These are phyloP conservation scores for Maccullochella peelii DNA, from an alignment of 2,113 vertebrate genomes.

Conservation along the genomic window DNA sequence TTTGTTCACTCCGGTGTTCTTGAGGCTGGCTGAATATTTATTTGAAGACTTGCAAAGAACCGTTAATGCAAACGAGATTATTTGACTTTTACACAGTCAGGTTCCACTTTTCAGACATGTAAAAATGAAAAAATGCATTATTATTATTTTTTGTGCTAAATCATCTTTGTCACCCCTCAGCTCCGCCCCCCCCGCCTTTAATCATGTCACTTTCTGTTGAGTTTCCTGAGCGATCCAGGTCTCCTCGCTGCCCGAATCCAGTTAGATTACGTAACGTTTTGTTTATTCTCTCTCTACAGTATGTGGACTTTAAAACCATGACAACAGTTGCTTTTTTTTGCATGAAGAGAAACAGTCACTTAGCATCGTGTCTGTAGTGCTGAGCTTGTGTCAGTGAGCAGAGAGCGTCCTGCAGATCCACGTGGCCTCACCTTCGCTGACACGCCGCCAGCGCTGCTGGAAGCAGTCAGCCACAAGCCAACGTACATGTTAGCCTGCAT, in stretches of 20 bases:
- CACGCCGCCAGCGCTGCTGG: conserved; percentile 56
- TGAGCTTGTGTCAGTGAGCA: conserved; percentile 41
- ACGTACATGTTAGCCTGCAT: conserved; percentile 53
- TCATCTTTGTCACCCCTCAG: conserved; percentile 11
- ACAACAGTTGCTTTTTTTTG: conserved; percentile 28
- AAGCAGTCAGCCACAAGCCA: conserved; percentile 45
- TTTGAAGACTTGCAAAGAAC: no score
- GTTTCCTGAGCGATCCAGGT: conserved; percentile 3
- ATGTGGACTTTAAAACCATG: conserved; percentile 15
- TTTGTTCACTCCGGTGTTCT: no score
- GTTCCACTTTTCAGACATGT: neutral
- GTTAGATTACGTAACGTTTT: conserved; percentile 58
- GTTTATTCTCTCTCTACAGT: conserved; percentile 10
- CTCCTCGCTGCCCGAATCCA: conserved; percentile 46
- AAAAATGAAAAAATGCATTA: neutral
- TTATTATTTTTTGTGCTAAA: neutral
- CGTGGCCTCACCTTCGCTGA: conserved; percentile 43
- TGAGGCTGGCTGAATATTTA: no score
- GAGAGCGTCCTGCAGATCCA: conserved; percentile 29
- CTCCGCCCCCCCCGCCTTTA: neutral
- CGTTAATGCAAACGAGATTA: no score
- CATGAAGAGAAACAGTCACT: conserved; percentile 38
- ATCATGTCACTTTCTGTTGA: conserved; percentile 34
- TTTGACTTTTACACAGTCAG: neutral
- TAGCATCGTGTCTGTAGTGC: conserved; percentile 19